These are phyloP conservation scores for Eugnorisma glareosa DNA, from an alignment of 2,888 invertebrate genomes.

Conservation along the genomic window DNA sequence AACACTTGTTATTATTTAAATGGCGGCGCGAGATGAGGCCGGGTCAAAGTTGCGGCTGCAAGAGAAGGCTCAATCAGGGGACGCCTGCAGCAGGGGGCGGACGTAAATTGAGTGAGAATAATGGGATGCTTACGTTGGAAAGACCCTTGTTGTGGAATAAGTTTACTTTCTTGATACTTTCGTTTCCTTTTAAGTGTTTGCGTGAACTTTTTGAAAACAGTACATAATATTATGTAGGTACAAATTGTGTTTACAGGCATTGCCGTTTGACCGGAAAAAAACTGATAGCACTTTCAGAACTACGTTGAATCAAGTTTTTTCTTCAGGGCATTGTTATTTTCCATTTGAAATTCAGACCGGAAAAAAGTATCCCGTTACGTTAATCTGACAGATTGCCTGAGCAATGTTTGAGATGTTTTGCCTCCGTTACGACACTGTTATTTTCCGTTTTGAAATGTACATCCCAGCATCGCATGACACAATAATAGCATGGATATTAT, in stretches of 20 bases:
- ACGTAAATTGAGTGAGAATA: neutral
- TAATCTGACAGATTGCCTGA: neutral
- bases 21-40: conserved; percentile 19
- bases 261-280: neutral
- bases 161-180: neutral
- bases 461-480: neutral
- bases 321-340: neutral
- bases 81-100: neutral
- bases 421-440: neutral
- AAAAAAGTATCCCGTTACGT: neutral
- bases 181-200: neutral
- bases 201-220: neutral
- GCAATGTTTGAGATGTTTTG: neutral
- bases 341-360: neutral
- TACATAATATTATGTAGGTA: neutral
- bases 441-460: conserved; percentile 22
- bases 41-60: conserved; percentile 9
- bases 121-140: neutral
- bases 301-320: neutral
- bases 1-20: conserved; percentile 57
- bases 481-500: neutral
- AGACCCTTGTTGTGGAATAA: neutral
- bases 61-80: conserved; percentile 6
- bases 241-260: neutral
- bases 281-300: neutral